These are phyloP conservation scores for Lipophrys pholis DNA, from an alignment of 2,113 vertebrate genomes.

Conservation along the genomic window DNA sequence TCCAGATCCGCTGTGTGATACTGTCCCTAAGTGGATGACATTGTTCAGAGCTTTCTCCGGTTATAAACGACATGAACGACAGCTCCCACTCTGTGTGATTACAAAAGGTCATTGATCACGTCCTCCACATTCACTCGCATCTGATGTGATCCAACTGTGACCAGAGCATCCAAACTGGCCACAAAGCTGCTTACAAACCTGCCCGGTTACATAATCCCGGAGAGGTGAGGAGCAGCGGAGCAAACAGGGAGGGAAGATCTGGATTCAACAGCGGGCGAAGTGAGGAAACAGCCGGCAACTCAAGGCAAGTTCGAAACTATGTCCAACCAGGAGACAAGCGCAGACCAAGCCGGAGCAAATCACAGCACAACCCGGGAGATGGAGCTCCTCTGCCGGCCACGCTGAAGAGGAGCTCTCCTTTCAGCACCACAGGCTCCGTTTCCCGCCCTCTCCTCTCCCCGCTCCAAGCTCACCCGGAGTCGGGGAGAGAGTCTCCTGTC, in stretches of 20 bases:
- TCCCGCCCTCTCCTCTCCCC: constrained; percentile 9
- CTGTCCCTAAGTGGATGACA: neutral
- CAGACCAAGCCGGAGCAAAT: no score
- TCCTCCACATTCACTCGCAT: constrained; percentile 7
- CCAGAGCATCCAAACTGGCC: constrained; percentile 14
- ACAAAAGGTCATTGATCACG: constrained; percentile 1
- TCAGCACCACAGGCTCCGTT: constrained; percentile 69
- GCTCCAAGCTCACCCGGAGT: constrained; percentile 15
- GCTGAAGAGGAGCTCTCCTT: constrained; percentile 71
- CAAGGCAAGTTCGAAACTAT: no score
- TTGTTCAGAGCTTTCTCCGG: neutral
- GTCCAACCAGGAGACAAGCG: no score
- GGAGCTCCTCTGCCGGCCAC: no score
- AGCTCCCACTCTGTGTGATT: neutral
- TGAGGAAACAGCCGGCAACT: no score
- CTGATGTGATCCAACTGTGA: neutral
- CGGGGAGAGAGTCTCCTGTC: no score
- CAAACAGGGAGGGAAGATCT: no score
- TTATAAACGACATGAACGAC: neutral
- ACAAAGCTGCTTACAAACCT: constrained; percentile 46
- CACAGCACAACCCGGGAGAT: neutral
- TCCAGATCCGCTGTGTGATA: neutral
- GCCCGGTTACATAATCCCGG: constrained; percentile 49
- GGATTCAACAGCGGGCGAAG: no score
- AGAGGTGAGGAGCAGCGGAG: constrained; percentile 14